Percentiles rank a stretch among this genome's conserved stretches.
These are phyloP conservation scores for Aricia agestis DNA, from an alignment of 1,140 invertebrate genomes.

Conservation along the genomic window DNA sequence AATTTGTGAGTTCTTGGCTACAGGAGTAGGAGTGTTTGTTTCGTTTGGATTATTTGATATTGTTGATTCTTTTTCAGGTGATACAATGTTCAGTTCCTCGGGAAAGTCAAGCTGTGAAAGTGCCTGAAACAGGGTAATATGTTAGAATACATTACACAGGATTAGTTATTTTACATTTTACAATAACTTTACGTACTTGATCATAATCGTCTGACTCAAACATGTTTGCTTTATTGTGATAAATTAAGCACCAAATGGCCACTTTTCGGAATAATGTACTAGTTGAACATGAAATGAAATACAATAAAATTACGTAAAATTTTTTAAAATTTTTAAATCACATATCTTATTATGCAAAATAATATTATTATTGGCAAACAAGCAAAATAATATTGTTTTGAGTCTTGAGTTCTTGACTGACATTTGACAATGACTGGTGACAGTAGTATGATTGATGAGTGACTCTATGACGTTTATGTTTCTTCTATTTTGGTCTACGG, in stretches of 20 bases:
- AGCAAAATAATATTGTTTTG: no score
- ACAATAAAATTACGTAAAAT: no score
- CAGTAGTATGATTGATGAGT: no score
- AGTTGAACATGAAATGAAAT: no score
- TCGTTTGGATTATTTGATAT: background rate
- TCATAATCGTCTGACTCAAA: conserved; percentile 68
- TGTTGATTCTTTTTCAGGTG: background rate
- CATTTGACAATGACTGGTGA: no score
- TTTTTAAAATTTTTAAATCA: no score
- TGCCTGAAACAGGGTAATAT: conserved; percentile 37
- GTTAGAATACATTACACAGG: background rate
- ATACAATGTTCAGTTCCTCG: conserved; percentile 30
- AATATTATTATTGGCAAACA: no score
- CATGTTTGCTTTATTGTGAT: conserved; percentile 31
- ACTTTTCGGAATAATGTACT: no score
- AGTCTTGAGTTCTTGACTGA: no score
- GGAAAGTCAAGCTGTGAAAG: conserved; percentile 60
- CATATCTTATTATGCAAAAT: no score
- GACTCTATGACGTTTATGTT: no score
- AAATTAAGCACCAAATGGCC: background rate
- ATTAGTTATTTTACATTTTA: background rate
- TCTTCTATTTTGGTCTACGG: no score
- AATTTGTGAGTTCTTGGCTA: background rate
- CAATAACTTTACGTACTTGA: conserved; percentile 40
- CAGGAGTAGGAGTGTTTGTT: background rate